Conservation (phyloP, 2,797 vertebrate genomes). For the Eulemur coronatus region DNA sequence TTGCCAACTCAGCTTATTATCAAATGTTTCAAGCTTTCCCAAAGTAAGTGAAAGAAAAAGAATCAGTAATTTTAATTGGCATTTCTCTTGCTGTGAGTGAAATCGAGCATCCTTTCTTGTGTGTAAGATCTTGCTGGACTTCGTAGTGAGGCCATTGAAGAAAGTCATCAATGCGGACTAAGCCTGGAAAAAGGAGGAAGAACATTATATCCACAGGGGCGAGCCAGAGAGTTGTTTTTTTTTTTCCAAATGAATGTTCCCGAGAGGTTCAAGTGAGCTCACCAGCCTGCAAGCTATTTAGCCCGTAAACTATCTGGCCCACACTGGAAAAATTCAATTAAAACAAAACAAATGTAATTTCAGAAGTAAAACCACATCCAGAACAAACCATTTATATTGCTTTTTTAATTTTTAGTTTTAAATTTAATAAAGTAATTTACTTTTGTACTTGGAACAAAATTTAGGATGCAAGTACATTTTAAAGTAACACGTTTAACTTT, state of each 20-base stretch:
- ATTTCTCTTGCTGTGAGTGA: not conserved
- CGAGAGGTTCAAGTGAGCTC: not conserved
- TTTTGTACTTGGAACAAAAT: constrained; percentile 52
- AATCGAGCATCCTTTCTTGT: not conserved
- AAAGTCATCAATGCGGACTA: not conserved
- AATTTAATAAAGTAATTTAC: constrained; percentile 66
- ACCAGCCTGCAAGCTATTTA: constrained; percentile 33
- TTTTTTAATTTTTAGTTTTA: constrained; percentile 54
- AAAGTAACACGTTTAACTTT: constrained; percentile 8
- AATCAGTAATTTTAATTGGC: not conserved
- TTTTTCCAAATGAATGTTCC: not conserved
- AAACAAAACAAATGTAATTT: constrained; percentile 69
- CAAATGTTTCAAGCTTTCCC: not conserved
- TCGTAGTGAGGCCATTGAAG: not conserved
- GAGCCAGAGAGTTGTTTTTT: not conserved
- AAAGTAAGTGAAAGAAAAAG: constrained; percentile 35
- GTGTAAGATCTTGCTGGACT: not conserved
- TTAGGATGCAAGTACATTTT: constrained; percentile 3
- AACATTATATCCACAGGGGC: not conserved
- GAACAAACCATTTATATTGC: constrained; percentile 48
- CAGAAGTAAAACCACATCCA: constrained; percentile 62
- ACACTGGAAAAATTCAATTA: constrained; percentile 58
- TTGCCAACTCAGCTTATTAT: not conserved
- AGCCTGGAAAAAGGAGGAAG: not conserved
- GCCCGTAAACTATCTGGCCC: constrained; percentile 31